phyloP scores from a whole-genome alignment of 2,888 invertebrate species.

The Entomobrya proxima region DNA sequence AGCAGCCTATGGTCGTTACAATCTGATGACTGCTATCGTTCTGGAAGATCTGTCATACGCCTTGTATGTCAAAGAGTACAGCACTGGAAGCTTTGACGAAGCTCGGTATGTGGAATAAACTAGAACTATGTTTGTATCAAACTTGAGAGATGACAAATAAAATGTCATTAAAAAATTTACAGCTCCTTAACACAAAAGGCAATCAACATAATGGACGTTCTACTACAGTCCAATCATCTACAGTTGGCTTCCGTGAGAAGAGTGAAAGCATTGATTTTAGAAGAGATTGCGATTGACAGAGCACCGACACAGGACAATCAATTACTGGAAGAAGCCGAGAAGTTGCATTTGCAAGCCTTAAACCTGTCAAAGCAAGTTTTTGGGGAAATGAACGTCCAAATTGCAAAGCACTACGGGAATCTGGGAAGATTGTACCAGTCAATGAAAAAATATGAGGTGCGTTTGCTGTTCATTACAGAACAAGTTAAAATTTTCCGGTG shows the following conservation, averaged over 20 bases:
- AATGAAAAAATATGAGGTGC: slow-evolving; percentile 89
- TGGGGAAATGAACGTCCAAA: slow-evolving; percentile 95
- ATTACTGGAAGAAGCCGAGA: slow-evolving; percentile 87
- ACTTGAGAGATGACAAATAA: not conserved
- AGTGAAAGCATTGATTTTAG: slow-evolving; percentile 93
- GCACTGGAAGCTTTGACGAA: slow-evolving; percentile 88
- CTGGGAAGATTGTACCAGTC: slow-evolving; percentile 95
- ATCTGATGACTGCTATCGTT: slow-evolving; percentile 91
- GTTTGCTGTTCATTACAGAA: slow-evolving; percentile 12
- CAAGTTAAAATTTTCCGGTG: no score
- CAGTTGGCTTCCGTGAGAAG: slow-evolving; percentile 92
- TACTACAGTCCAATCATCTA: slow-evolving; percentile 89
- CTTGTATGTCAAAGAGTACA: slow-evolving; percentile 94
- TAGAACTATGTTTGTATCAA: not conserved
- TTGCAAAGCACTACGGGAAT: slow-evolving; percentile 97
- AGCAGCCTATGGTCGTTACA: slow-evolving; percentile 88
- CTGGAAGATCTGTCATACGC: slow-evolving; percentile 96
- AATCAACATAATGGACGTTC: slow-evolving; percentile 86
- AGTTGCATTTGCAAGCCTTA: slow-evolving; percentile 89
- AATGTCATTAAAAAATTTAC: slow-evolving; percentile 73
- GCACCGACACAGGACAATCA: slow-evolving; percentile 80
- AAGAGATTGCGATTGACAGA: slow-evolving; percentile 93
- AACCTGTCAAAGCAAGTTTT: slow-evolving; percentile 88
- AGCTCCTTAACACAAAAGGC: slow-evolving; percentile 90
- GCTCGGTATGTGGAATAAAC: slow-evolving; percentile 81